Base-by-base conservation (phyloP, 1,140 invertebrate species). In the Eumaeus atala region DNA sequence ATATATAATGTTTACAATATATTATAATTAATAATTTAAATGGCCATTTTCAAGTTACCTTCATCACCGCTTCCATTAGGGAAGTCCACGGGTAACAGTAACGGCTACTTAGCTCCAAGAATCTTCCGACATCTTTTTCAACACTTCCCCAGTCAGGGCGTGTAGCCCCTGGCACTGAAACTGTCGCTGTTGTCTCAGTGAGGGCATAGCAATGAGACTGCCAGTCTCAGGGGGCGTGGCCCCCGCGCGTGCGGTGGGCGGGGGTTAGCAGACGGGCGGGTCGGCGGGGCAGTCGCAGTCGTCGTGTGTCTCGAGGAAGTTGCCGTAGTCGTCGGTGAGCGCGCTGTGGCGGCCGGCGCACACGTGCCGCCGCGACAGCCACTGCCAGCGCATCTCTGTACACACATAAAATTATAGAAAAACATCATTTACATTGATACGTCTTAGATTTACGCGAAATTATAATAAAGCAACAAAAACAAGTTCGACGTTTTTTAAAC, bases 241-340 rank as follows among this genome's bases (percentile, higher is more conserved):
- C 40, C 37, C 48, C 33, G 52, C 33, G 48, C 9, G 21, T 16
- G 14, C 10, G 34, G 50, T 8, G 50, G 51, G 54, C 17, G 56
- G 18, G 14, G 50, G 52, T 16, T 53, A 44, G 51, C 51, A 47
- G 51, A 10, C 36, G 51, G 63, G 37, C 18, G 59, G 56, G 61
- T 60, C 58, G 6, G 67, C 67, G 47, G 76, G 77, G 57, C 76
- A 80, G 67, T 86, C 81, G 73, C 78, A 84, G 70, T 81, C 73
- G 35, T 64, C 63, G 52, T 74, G 76, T 59, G 66, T 64, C 55
- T 77, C 81, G 17, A 84, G 78, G 69, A 86, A 88, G 74, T 88
- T 88, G 40, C 86, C 86, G 70, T 87, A 88, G 74, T 88, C 86
- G 75, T 88, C 86, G 3, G 85, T 88, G 53, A 87, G 79, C 52